Percentiles rank a stretch among this genome's conserved stretches.
Evolutionary conservation across 2,113 vertebrate species (phyloP).

Genomic region (Coptodon rendalli): DNA sequence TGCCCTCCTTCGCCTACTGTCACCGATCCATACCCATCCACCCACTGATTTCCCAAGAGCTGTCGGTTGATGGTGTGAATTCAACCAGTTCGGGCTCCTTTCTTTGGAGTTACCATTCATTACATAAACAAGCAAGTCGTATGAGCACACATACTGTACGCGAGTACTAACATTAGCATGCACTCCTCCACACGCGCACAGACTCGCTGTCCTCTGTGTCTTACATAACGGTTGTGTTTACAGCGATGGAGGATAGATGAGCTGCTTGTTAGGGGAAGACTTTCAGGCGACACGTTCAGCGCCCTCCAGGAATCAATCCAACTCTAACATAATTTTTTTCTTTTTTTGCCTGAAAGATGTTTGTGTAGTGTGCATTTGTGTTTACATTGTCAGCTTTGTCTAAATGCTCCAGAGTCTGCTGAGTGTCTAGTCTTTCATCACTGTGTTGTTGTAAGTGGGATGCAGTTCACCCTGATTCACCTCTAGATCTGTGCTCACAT

Average conservation of each 20-base stretch:
- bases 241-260: slow-evolving; percentile 1
- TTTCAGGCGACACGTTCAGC: neutral
- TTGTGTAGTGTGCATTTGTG: neutral
- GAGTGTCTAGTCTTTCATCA: slow-evolving; percentile 20
- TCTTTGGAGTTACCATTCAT: neutral
- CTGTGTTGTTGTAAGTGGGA: slow-evolving; percentile 3
- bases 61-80: slow-evolving; percentile 42
- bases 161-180: neutral
- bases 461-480: slow-evolving; percentile 17
- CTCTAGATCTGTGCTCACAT: slow-evolving; percentile 12
- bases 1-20: slow-evolving; percentile 12
- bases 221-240: slow-evolving; percentile 16
- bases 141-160: neutral
- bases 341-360: neutral
- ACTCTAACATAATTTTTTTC: neutral
- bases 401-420: slow-evolving; percentile 8
- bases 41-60: slow-evolving; percentile 61
- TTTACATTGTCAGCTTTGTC: slow-evolving; percentile 1
- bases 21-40: slow-evolving; percentile 56
- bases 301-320: neutral
- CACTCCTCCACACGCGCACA: neutral
- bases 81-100: slow-evolving; percentile 7
- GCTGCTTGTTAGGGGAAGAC: neutral
- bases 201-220: neutral
- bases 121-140: neutral